Conservation (phyloP, 2,113 vertebrate genomes). For the Heptranchias perlo region DNA sequence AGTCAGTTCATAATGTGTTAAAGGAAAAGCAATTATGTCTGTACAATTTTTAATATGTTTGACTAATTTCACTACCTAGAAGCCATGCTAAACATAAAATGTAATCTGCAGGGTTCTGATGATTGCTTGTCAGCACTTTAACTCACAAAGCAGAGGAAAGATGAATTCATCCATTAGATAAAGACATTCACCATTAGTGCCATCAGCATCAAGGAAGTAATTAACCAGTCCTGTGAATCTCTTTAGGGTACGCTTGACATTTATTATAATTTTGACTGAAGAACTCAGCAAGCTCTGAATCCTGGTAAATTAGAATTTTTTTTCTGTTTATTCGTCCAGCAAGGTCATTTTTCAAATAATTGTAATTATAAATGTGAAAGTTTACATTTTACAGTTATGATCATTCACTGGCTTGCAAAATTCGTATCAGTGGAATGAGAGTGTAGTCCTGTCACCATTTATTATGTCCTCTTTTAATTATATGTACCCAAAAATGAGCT, state of each 20-base stretch:
- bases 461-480: conserved; percentile 12
- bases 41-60: not conserved
- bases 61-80: not conserved
- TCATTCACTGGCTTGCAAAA: conserved; percentile 4
- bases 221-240: conserved; percentile 22
- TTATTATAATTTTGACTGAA: not conserved
- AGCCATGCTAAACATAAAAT: conserved; percentile 23
- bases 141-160: conserved; percentile 22
- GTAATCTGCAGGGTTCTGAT: not conserved
- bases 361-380: not conserved
- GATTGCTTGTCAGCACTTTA: conserved; percentile 25
- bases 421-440: not conserved
- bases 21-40: not conserved
- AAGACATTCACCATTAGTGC: conserved; percentile 21
- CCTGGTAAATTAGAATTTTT: conserved; percentile 13
- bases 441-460: not conserved
- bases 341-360: not conserved
- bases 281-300: not conserved
- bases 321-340: conserved; percentile 21
- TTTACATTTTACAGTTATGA: not conserved
- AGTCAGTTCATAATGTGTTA: too few relatives aligned
- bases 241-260: conserved; percentile 20
- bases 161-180: conserved; percentile 34
- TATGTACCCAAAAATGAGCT: not conserved
- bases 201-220: conserved; percentile 31